Conservation (phyloP, 2,888 invertebrate genomes). For the Patella pellucida region DNA sequence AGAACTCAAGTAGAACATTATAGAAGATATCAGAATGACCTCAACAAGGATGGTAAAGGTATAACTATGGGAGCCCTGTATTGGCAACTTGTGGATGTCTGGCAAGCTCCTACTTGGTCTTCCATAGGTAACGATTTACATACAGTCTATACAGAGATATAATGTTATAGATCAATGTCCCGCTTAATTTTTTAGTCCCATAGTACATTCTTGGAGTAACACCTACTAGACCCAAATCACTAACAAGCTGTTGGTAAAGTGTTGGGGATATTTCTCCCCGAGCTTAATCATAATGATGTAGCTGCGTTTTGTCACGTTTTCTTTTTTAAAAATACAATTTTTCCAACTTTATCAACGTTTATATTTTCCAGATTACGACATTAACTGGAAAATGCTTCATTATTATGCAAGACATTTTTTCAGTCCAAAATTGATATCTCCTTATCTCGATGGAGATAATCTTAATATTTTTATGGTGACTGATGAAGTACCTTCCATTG, state of each 20-base stretch:
- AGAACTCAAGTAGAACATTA: conserved; percentile 84
- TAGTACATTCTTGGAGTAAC: too few relatives aligned
- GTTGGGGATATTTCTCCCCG: background rate
- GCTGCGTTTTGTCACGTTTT: background rate
- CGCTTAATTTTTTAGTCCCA: too few relatives aligned
- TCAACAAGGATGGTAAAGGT: conserved; percentile 73
- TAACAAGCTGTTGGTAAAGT: too few relatives aligned
- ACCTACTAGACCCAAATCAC: too few relatives aligned
- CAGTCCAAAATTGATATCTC: conserved; percentile 73
- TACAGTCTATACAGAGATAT: too few relatives aligned
- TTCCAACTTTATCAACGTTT: background rate
- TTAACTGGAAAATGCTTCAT: conserved; percentile 90
- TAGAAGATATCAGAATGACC: conserved; percentile 59
- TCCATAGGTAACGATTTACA: conserved; percentile 44
- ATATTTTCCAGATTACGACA: conserved; percentile 78
- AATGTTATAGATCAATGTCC: too few relatives aligned
- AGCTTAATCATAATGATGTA: background rate
- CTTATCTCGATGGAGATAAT: conserved; percentile 52
- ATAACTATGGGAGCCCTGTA: conserved; percentile 94
- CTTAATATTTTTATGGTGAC: conserved; percentile 53
- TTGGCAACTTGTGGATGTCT: conserved; percentile 97
- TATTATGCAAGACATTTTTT: conserved; percentile 91
- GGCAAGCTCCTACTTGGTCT: conserved; percentile 94
- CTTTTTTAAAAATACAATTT: background rate
- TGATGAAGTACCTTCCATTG: conserved; percentile 48